These are phyloP conservation scores for Falco novaeseelandiae DNA, from an alignment of 2,797 vertebrate genomes.

Conservation along the genomic window DNA sequence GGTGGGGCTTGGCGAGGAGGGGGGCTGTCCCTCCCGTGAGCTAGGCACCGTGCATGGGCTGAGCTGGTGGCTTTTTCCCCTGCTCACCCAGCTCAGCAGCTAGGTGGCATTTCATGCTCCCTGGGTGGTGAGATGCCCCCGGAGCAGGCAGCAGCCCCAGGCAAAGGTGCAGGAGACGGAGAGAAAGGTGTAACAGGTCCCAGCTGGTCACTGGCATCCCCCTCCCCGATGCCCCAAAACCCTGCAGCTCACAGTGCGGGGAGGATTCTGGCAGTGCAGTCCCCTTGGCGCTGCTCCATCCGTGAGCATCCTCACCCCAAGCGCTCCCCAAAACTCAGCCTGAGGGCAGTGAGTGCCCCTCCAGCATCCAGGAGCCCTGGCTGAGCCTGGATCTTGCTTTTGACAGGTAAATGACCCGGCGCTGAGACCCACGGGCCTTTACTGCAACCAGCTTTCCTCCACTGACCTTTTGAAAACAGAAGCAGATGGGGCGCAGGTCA, in stretches of 20 bases:
- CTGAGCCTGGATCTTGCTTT: neutral
- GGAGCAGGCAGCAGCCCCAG: neutral
- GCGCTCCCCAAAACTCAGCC: neutral
- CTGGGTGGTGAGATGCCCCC: neutral
- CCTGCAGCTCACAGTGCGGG: neutral
- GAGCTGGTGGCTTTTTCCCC: neutral
- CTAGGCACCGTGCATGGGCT: accelerated
- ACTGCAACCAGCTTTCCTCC: conserved; percentile 81
- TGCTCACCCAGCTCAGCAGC: accelerated
- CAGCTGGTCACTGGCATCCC: neutral
- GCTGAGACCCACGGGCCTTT: conserved; percentile 77
- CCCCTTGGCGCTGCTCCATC: accelerated
- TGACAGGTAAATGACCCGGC: conserved; percentile 75
- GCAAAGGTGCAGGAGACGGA: neutral
- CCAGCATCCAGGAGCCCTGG: neutral
- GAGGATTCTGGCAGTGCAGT: neutral
- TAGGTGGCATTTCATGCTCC: neutral
- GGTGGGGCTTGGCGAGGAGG: accelerated
- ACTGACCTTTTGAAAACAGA: conserved; percentile 81
- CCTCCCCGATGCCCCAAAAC: neutral
- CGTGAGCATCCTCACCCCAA: neutral
- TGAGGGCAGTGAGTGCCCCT: accelerated
- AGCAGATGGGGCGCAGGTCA: conserved; percentile 81
- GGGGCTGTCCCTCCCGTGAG: neutral
- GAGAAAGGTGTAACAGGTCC: neutral